Base-by-base conservation (phyloP, 2,797 vertebrate species). In the Anomalospiza imberbis region DNA sequence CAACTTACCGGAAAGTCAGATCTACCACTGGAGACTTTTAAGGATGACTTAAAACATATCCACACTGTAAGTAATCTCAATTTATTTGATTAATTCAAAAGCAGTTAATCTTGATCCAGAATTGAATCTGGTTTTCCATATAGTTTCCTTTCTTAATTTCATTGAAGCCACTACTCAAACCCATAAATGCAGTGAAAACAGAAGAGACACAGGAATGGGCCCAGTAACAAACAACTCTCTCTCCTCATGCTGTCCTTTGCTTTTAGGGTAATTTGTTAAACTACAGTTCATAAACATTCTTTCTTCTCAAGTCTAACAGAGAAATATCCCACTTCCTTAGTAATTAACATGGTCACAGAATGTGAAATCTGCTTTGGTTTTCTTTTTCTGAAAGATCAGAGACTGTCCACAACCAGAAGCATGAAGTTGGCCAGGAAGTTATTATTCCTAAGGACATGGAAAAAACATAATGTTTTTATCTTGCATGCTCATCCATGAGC, bases 291-390 rank as follows among this genome's bases (percentile, higher is more conserved):
- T 44, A 44, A 60, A 65, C 26, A 81, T 45, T 57, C 40, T 12
- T 73, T 58, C 58, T 47, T 55, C 74, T 25, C 12, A 71, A 12
- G 36, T 40, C 38, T 51, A 70, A 18, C 11, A 70, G 9, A 84
- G 19, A 73, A 76, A 70, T 26, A 42, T 74, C 17, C 16, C 6
- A 26, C 19, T 66, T 66, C 24, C 48, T 72, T 28, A 25, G 5
- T 13, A 79, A 70, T 31, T 45, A 42, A 61, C 18, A 81, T 1
- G 1, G 18, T 28, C 9, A 13, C 29, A 72, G 29, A 63, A 51
- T 0, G 0, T 7, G 17, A 28, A 38, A 61, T 55, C 25, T 63
- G 20, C 10, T 20, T 63, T 15, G 17, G 2, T 18, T 48, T 53
- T 74, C 25, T 36, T 50, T 48, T 13, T 3, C 12, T 29, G 3